Base-by-base conservation (phyloP, 2,888 invertebrate genomes). In the Agriopis aurantiaria region DNA sequence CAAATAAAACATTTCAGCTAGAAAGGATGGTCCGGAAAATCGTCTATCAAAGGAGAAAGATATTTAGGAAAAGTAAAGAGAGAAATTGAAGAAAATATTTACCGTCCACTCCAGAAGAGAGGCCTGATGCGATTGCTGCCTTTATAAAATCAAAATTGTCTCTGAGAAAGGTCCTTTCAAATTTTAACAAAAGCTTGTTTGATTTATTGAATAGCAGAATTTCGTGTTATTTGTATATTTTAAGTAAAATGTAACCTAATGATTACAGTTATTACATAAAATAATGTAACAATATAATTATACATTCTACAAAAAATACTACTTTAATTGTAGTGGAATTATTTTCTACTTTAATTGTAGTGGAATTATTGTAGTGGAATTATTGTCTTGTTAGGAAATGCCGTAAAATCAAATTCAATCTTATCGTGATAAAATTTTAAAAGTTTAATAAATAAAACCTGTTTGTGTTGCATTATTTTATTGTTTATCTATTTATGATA, bases 11-110 rank as follows among this genome's bases (percentile, higher is more conserved):
- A 52, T 53, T 53, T 46, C 17, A n/a, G 14, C 10, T 11, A n/a
- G 45, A 61, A 23, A 14, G 53, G 53, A 53, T 10, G 23, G 53
- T 45, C 52, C 62, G 53, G 46, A n/a, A 62, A 62, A 43, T 45
- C 62, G 23, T 53, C 52, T 33, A 53, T 62, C 62, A 62, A 62
- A 62, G 60, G 33, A n/a, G 53, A 62, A 23, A 62, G 62, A 52
- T 62, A 52, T 43, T 33, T 46, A 62, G 46, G 10, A 62, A 43
- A 62, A 12, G 62, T 23, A 45, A 43, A 62, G n/a, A 55, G 53
- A 53, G 53, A 52, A 53, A 45, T 62, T 23, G 53, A 10, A 62
- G 61, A 55, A 62, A 62, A 62, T 62, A 55, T 62, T 62, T 52
- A 53, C 53, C 14, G 62, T 53, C 62, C 62, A 62, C 62, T 62